A percentile compares a stretch with the other conserved stretches of the same genome.
Conservation (phyloP, 2,888 invertebrate genomes). For the Sialis lutaria region DNA sequence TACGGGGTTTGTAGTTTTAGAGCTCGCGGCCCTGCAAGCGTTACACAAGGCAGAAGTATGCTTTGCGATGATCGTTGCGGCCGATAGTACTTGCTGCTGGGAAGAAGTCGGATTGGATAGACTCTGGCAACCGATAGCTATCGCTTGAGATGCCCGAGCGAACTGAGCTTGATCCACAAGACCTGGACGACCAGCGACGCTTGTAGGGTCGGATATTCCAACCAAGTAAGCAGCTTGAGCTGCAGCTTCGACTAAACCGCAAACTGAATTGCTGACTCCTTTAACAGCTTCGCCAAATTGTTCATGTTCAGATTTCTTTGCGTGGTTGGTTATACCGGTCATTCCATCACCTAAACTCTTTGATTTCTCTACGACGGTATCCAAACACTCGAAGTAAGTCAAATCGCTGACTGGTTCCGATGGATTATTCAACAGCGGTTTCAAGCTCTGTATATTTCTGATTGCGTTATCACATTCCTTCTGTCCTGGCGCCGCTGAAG, state of each 20-base stretch:
- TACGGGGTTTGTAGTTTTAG: constrained; percentile 74
- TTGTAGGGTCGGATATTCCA: constrained; percentile 81
- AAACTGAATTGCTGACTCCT: constrained; percentile 73
- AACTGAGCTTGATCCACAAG: constrained; percentile 79
- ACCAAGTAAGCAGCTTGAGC: constrained; percentile 92
- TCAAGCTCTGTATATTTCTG: constrained; percentile 73
- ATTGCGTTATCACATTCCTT: constrained; percentile 94
- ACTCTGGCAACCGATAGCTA: constrained; percentile 72
- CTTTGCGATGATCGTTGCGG: constrained; percentile 87
- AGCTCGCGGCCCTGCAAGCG: constrained; percentile 84
- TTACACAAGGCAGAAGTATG: constrained; percentile 93
- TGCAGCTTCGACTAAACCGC: constrained; percentile 80
- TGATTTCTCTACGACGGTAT: constrained; percentile 76
- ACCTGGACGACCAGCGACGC: constrained; percentile 74
- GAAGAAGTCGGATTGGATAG: constrained; percentile 52
- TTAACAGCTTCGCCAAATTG: constrained; percentile 71
- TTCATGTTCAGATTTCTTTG: constrained; percentile 72
- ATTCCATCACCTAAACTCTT: constrained; percentile 75
- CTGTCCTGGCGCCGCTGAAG: constrained; percentile 84
- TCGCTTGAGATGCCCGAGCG: constrained; percentile 75
- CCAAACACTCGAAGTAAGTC: constrained; percentile 87
- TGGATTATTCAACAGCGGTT: constrained; percentile 68
- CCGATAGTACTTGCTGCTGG: constrained; percentile 73
- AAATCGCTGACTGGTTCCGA: constrained; percentile 74
- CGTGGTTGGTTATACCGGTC: constrained; percentile 86